Conservation (phyloP, 2,797 vertebrate genomes). For the Miichthys miiuy region DNA sequence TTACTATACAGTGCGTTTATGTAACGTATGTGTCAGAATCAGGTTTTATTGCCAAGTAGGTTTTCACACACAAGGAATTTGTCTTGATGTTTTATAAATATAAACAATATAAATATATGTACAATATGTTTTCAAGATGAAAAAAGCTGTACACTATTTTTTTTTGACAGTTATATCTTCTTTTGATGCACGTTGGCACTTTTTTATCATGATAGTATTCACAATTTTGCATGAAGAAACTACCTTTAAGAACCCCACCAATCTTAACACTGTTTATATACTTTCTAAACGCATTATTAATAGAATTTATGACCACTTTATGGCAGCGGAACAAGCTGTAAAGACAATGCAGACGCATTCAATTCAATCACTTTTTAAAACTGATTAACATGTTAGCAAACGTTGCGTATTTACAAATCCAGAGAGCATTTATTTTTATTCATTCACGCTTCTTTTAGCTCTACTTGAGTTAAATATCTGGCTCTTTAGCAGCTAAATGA, state of each 20-base stretch:
- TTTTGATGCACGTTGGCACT: not conserved
- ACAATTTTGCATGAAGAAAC: not conserved
- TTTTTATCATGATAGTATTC: not conserved
- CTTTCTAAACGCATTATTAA: not conserved
- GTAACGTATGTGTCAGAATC: no score
- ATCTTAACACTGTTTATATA: not conserved
- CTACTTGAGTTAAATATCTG: no score
- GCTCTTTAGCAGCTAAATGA: no score
- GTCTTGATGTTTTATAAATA: no score
- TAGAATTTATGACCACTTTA: not conserved
- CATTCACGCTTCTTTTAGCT: not conserved
- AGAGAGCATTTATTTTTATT: not conserved
- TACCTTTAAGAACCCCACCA: not conserved
- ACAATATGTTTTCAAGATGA: no score
- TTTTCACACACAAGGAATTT: no score
- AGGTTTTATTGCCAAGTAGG: no score
- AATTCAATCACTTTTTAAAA: not conserved
- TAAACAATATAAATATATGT: no score
- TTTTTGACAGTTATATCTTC: not conserved
- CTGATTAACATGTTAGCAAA: conserved; percentile 9
- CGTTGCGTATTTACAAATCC: not conserved
- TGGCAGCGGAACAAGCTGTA: conserved; percentile 6
- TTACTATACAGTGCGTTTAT: not conserved
- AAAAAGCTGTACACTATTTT: no score
- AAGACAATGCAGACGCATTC: not conserved